Evolutionary conservation across 2,113 vertebrate species (phyloP), one percentile per base, ranked within the genome.

Genomic region (Hippocampus zosterae): DNA sequence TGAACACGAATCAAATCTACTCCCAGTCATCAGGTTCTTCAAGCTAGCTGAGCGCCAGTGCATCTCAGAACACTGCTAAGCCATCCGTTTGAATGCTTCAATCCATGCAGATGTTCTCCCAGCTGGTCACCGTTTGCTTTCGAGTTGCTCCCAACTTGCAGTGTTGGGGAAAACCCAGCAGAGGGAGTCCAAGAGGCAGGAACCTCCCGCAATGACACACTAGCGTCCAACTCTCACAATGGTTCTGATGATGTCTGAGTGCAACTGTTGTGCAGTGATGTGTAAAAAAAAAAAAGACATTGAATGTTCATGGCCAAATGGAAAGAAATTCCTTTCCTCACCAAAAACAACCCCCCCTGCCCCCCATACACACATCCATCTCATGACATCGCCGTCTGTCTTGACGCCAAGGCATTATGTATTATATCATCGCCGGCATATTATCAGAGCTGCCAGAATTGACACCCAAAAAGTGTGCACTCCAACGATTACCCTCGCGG

Each of bases 161-260:
- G 61, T 91, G 29, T 69, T 75, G 65, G 56, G 21, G 44, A 79
- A 41, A 68, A 8, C 69, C 92, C 92, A 92, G 87, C 84, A 93
- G 91, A 83, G 87, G 91, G 91, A 6, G 74, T 79, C 80, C 84
- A 89, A 64, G 74, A 80, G 65, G 64, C 83, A 65, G 59, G 3
- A 12, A 56, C 59, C 8, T 37, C 21, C 16, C 48, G 19, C 19
- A 18, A 23, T 25, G 15, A 6, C 25, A 41, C 40, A 37, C 9
- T 12, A 5, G 33, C 7, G 11, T 42, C n/a, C 23, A 64, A 64
- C 19, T 40, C 18, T 18, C 16, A 33, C 27, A 40, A 62, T 41
- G 55, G 52, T 52, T 40, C 19, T 57, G 12, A 46, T 71, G 48
- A 50, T 50, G 19, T 8, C 6, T 21, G 48, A 27, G 55, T 57